Conservation (phyloP, 2,113 vertebrate genomes). For the Tympanuchus pallidicinctus region DNA sequence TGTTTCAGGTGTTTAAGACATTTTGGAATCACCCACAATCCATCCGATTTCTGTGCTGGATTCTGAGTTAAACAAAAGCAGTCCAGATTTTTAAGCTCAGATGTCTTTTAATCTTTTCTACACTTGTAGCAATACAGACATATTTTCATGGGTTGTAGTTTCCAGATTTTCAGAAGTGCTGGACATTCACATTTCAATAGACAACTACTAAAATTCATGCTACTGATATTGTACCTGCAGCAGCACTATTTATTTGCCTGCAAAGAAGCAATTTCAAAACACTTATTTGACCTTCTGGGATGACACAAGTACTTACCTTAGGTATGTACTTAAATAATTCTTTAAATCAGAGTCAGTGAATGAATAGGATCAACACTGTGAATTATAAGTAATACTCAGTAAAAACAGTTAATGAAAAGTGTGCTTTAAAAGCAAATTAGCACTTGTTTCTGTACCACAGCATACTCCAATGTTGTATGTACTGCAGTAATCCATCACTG, state of each 20-base stretch:
- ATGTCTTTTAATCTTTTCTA: background rate
- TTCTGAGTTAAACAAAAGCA: background rate
- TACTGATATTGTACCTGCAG: rapidly evolving
- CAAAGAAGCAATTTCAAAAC: background rate
- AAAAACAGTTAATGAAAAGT: background rate
- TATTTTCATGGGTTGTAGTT: background rate
- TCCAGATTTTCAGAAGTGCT: background rate
- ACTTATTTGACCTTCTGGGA: background rate
- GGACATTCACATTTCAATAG: background rate
- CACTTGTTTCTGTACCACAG: background rate
- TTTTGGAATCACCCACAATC: background rate
- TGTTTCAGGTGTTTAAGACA: background rate
- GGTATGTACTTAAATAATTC: background rate
- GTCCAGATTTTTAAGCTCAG: background rate
- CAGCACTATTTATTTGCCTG: background rate
- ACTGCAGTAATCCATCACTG: background rate
- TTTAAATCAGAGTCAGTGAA: background rate
- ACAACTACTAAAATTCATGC: background rate
- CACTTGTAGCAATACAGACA: background rate
- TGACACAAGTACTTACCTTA: background rate
- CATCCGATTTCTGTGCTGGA: background rate
- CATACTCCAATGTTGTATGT: background rate
- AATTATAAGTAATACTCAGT: background rate
- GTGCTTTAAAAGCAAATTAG: background rate
- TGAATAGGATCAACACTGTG: background rate